Percentiles rank a stretch among this genome's conserved stretches.
Evolutionary conservation across 2,888 invertebrate genomes (phyloP).

Genomic region (Drosophila austrosaltans): DNA sequence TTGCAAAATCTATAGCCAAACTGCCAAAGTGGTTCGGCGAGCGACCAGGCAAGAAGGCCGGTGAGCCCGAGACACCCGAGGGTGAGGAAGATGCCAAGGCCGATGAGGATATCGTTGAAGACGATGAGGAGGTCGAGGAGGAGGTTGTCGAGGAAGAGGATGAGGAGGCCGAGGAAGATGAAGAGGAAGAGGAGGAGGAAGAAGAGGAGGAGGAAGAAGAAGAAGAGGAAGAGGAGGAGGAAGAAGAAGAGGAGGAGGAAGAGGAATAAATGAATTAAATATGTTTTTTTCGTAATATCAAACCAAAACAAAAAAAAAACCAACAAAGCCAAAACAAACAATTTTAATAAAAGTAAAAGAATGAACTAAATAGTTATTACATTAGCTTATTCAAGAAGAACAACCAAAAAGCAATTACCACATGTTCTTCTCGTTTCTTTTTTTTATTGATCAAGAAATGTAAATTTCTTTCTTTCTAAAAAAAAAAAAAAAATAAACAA

Average conservation of each 20-base stretch:
- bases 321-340: conserved; percentile 64
- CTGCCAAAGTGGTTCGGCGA: conserved; percentile 98
- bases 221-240: conserved; percentile 83
- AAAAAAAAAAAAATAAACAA: conserved; percentile 46
- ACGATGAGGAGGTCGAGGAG: conserved; percentile 90
- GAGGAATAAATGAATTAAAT: conserved; percentile 72
- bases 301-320: conserved; percentile 69
- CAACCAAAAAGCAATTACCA: not conserved
- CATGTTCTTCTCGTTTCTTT: conserved; percentile 55
- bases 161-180: conserved; percentile 88
- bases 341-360: conserved; percentile 77
- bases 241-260: conserved; percentile 82
- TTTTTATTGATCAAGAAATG: conserved; percentile 7
- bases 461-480: conserved; percentile 11
- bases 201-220: conserved; percentile 84
- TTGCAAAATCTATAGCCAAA: conserved; percentile 87
- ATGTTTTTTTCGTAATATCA: conserved; percentile 80
- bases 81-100: conserved; percentile 94
- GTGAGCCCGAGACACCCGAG: conserved; percentile 94
- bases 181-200: conserved; percentile 85
- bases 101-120: conserved; percentile 88
- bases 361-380: conserved; percentile 81
- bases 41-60: conserved; percentile 95
- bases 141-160: conserved; percentile 91
- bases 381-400: conserved; percentile 78